Evolutionary conservation across 2,113 vertebrate genomes (phyloP).

Genomic region (Periophthalmodon schlosseri): DNA sequence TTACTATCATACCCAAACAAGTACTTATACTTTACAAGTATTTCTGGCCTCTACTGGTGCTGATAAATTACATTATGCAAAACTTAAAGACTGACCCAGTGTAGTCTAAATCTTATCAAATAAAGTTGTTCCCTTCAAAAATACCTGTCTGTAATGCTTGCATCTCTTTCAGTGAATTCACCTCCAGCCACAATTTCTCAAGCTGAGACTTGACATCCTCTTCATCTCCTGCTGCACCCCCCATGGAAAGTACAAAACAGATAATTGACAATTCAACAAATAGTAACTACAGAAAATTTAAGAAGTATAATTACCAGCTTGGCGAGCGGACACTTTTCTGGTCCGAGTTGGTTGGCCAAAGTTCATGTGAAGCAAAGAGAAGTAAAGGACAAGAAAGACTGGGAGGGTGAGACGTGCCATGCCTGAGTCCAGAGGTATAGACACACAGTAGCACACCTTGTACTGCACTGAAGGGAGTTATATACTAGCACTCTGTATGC

Average conservation of each 20-base stretch:
- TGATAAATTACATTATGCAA: background rate
- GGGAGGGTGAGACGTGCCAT: constrained; percentile 68
- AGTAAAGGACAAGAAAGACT: constrained; percentile 64
- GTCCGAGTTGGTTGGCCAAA: constrained; percentile 59
- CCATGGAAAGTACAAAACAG: constrained; percentile 22
- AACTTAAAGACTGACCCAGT: background rate
- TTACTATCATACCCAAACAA: background rate
- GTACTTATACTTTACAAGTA: background rate
- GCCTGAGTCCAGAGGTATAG: constrained; percentile 43
- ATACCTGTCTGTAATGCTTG: constrained; percentile 95
- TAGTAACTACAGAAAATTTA: background rate
- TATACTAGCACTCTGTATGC: constrained; percentile 66
- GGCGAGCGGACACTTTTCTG: constrained; percentile 65
- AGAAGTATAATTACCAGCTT: constrained; percentile 57
- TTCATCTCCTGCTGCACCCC: constrained; percentile 78
- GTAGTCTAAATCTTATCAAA: background rate
- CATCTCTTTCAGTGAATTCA: constrained; percentile 95
- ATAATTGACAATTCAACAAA: background rate
- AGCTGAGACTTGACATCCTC: constrained; percentile 87
- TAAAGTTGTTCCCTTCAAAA: background rate
- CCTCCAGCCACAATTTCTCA: constrained; percentile 91
- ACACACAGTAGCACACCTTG: constrained; percentile 52
- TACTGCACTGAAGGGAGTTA: constrained; percentile 55
- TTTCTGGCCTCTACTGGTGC: background rate
- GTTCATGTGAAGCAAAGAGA: constrained; percentile 62